Percentiles rank a stretch among this genome's conserved stretches.
phyloP scores from a whole-genome alignment of 2,888 invertebrate genomes.

The Erannis defoliaria region DNA sequence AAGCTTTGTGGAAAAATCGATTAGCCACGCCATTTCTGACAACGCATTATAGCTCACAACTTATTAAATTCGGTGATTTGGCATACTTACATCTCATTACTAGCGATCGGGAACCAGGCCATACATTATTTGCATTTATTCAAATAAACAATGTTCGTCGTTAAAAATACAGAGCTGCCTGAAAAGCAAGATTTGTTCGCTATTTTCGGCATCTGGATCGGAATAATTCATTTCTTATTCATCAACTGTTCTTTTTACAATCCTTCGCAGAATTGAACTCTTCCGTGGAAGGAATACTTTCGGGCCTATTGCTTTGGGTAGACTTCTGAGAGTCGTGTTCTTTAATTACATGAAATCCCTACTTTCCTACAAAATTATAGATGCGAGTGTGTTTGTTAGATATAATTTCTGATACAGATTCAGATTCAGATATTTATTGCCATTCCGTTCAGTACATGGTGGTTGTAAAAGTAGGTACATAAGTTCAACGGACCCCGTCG shows the following conservation, averaged over 20 bases:
- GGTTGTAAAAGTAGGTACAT: too few relatives aligned
- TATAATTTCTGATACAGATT: too few relatives aligned
- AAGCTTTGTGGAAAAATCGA: too few relatives aligned
- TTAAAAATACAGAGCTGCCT: conserved; percentile 34
- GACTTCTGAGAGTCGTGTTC: too few relatives aligned
- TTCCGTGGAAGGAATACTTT: conserved; percentile 7
- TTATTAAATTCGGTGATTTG: conserved; percentile 18
- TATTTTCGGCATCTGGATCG: conserved; percentile 53
- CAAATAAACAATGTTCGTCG: conserved; percentile 36
- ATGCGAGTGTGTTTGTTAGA: too few relatives aligned
- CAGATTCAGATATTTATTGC: too few relatives aligned
- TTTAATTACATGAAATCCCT: too few relatives aligned
- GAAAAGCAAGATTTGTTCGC: conserved; percentile 44
- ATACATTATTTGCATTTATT: conserved; percentile 25
- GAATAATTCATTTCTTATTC: conserved; percentile 62
- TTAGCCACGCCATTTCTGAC: not conserved
- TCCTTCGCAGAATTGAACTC: conserved; percentile 38
- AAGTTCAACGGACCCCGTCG: too few relatives aligned
- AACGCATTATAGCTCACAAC: not conserved
- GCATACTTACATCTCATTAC: conserved; percentile 36
- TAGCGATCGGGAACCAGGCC: conserved; percentile 8
- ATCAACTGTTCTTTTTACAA: conserved; percentile 57
- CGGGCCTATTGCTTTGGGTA: too few relatives aligned
- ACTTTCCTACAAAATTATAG: too few relatives aligned
- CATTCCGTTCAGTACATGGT: too few relatives aligned